Conservation (phyloP, 2,888 invertebrate species). For the Quadroppia sp. region DNA sequence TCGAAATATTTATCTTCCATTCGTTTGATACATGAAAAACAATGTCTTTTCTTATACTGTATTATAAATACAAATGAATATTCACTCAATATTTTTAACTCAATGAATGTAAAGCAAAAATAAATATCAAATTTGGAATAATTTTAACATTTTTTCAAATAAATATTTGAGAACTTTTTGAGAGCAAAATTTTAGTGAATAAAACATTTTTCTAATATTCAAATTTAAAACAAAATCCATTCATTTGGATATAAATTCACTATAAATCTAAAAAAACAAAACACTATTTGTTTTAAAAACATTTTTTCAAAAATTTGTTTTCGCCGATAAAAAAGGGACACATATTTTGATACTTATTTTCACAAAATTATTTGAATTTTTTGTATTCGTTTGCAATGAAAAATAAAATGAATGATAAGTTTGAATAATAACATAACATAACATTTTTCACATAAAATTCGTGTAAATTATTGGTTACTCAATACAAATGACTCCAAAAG, state of each 20-base stretch:
- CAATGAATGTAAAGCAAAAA: no score
- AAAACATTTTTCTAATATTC: background rate
- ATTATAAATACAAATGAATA: no score
- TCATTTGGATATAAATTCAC: background rate
- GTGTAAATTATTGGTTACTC: conserved; percentile 12
- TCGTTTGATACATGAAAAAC: no score
- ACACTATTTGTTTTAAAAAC: conserved; percentile 1
- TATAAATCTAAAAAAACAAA: background rate
- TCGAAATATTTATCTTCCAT: no score
- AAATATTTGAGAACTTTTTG: background rate
- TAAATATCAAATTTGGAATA: no score
- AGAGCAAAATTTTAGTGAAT: background rate
- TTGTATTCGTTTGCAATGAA: background rate
- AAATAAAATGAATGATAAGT: conserved; percentile 13
- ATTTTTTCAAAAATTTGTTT: background rate
- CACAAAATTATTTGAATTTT: no score
- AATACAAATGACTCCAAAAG: background rate
- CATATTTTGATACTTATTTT: no score
- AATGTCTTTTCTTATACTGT: no score
- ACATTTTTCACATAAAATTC: background rate
- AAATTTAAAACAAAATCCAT: background rate
- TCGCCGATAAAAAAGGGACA: background rate
- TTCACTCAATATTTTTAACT: no score
- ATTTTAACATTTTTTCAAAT: no score
- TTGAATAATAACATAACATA: background rate